Percentiles rank a stretch among this genome's conserved stretches.
Conservation (phyloP, 2,113 vertebrate species). For the Ailurus styani region DNA sequence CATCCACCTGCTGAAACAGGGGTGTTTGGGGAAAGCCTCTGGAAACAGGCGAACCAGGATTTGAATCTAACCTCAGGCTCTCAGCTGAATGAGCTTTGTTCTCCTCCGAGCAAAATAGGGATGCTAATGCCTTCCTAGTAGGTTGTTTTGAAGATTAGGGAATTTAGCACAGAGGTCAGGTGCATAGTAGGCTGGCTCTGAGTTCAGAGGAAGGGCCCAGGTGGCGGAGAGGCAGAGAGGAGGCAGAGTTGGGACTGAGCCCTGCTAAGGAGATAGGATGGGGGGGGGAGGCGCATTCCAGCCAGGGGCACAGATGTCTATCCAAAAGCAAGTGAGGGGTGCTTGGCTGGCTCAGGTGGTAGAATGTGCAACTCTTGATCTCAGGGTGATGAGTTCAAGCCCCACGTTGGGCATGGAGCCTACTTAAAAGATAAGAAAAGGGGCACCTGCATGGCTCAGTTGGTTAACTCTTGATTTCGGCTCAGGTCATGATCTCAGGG, state of each 20-base stretch:
- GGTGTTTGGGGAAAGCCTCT: neutral
- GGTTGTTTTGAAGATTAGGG: neutral
- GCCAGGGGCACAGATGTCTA: neutral
- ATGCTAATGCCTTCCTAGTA: fast-evolving
- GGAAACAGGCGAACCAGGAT: neutral
- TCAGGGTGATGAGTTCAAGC: neutral
- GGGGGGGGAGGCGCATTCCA: too few species aligned
- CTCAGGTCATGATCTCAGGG: neutral
- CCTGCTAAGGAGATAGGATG: too few species aligned
- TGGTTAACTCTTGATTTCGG: neutral
- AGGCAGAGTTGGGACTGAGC: neutral
- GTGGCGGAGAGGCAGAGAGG: neutral
- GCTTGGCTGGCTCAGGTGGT: neutral
- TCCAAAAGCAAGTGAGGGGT: neutral
- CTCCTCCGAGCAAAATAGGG: neutral
- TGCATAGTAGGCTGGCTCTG: neutral
- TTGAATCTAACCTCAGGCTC: neutral
- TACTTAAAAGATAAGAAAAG: neutral
- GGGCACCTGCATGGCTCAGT: neutral
- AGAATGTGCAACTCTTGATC: neutral
- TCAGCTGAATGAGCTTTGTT: neutral
- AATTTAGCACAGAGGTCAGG: neutral
- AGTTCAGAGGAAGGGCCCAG: neutral
- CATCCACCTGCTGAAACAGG: neutral
- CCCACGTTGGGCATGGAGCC: neutral